Base-by-base conservation (phyloP, 2,888 invertebrate species). In the Cryptophagus acutangulus region DNA sequence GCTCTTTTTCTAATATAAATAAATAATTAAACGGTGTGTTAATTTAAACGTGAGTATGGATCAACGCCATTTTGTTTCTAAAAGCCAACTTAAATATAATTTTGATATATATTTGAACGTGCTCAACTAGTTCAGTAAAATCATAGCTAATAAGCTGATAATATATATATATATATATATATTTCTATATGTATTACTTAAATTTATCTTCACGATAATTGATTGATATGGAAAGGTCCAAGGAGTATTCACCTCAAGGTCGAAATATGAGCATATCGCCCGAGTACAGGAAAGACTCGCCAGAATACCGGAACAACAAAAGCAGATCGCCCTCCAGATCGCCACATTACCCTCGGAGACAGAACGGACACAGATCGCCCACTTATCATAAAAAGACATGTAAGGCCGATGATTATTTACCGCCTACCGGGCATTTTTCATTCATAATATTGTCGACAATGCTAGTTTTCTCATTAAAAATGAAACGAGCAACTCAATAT, bases 311-410 rank as follows among this genome's bases (percentile, higher is more conserved):
- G 33, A 57, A 59, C 35, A n/a, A n/a, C n/a, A 58, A 54, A 50
- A 63, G 60, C 36, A 57, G 64, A 46, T 66, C 67, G 15, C 59
- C 61, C 30, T 69, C 69, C 4, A 60, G 62, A 50, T 68, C 69
- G 2, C 67, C 67, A 33, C 59, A 59, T 36, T 52, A 55, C 50
- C n/a, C n/a, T n/a, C 60, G 62, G 45, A 60, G 64, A 43, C 59
- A 60, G 36, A 62, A 63, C 45, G 61, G 62, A n/a, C 52, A 55
- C 40, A 53, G 49, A 38, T 50, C 49, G 13, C 48, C 48, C 2
- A 48, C 38, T 17, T 47, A 45, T 20, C 49, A 51, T 34, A 51
- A 51, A 47, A 51, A 51, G 41, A 34, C 39, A 29, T 44, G 46
- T 48, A 43, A 31, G 31, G 12, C 8, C 15, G 14, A 15, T 13